Conservation (phyloP, 1,140 invertebrate genomes). For the Pinna nobilis region DNA sequence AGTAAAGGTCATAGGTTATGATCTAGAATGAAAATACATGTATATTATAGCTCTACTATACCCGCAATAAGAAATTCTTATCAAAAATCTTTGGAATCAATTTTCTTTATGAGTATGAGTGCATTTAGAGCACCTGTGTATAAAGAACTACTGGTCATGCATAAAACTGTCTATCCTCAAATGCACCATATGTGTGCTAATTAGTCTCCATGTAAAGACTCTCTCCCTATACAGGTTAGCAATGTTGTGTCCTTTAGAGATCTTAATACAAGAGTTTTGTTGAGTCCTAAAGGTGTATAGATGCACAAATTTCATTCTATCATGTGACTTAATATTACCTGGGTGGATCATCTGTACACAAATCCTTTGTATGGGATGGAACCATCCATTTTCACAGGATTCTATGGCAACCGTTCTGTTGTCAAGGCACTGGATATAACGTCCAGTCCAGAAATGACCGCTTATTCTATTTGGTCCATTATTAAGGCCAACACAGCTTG, state of each 20-base stretch:
- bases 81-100: background rate
- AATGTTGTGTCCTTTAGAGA: too few relatives aligned
- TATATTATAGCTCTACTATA: background rate
- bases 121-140: too few relatives aligned
- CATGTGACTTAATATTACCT: slow-evolving; percentile 30
- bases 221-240: too few relatives aligned
- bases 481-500: slow-evolving; percentile 51
- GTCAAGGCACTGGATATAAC: slow-evolving; percentile 55
- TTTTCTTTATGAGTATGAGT: too few relatives aligned
- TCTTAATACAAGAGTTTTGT: too few relatives aligned
- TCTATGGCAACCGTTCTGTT: slow-evolving; percentile 55
- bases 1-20: too few relatives aligned
- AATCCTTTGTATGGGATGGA: slow-evolving; percentile 44
- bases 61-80: background rate
- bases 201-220: too few relatives aligned
- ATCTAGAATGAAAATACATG: too few relatives aligned
- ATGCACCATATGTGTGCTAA: too few relatives aligned
- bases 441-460: slow-evolving; percentile 44
- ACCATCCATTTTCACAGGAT: slow-evolving; percentile 50
- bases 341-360: slow-evolving; percentile 49
- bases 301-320: background rate
- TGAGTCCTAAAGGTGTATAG: too few relatives aligned
- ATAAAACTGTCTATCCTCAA: too few relatives aligned
- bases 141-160: too few relatives aligned
- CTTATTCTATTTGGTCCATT: slow-evolving; percentile 51